phyloP scores from a whole-genome alignment of 64 coral and sea anemone genomes.

The Stichodactyla helianthus region DNA sequence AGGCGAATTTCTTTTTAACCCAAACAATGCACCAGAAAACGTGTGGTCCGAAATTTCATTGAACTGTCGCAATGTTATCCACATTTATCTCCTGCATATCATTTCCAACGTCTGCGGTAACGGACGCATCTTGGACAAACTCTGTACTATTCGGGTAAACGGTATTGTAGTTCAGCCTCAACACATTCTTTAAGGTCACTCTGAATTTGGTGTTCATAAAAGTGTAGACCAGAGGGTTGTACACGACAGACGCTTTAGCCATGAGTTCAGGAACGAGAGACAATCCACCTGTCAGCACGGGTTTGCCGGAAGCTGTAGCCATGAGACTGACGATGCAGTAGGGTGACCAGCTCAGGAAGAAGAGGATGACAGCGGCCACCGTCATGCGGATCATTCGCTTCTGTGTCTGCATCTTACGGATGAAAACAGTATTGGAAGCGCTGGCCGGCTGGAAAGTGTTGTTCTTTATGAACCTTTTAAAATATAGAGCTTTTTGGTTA shows the following conservation, averaged over 20 bases:
- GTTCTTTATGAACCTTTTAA: slow-evolving; percentile 31
- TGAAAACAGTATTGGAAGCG: slow-evolving; percentile 1
- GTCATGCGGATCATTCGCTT: slow-evolving; percentile 58
- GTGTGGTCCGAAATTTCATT: background rate
- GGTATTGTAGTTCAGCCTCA: background rate
- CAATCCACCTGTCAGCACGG: background rate
- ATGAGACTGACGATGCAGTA: slow-evolving; percentile 73
- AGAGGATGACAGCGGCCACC: slow-evolving; percentile 39
- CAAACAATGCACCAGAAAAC: too few relatives aligned
- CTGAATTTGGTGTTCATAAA: slow-evolving; percentile 67
- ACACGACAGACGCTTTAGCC: slow-evolving; percentile 76
- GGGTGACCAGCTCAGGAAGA: slow-evolving; percentile 76
- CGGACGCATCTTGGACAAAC: background rate
- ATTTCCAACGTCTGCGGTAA: background rate
- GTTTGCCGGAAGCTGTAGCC: slow-evolving; percentile 34
- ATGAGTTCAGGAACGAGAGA: slow-evolving; percentile 41
- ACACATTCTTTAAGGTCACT: slow-evolving; percentile 31
- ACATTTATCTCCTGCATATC: background rate
- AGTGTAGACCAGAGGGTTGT: slow-evolving; percentile 74
- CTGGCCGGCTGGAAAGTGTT: background rate
- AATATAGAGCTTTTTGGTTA: too few relatives aligned
- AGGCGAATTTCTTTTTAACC: too few relatives aligned
- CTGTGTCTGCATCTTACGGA: slow-evolving; percentile 10
- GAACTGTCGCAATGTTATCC: background rate
- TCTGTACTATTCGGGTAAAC: background rate